Evolutionary conservation across 2,888 invertebrate species (phyloP).

Genomic region (Timandra comae): DNA sequence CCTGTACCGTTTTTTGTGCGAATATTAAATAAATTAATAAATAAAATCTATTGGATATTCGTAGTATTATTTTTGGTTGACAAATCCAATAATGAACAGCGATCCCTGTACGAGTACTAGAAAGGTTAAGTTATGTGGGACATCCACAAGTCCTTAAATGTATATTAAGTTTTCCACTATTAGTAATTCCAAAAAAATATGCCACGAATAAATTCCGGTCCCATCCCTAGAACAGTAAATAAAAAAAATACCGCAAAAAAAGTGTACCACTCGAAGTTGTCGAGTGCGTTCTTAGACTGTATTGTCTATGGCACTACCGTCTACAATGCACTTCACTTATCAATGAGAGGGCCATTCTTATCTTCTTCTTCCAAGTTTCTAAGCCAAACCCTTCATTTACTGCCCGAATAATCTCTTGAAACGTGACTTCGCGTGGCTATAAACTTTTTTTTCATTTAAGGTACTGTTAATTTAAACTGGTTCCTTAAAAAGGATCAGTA

Average conservation of each 20-base stretch:
- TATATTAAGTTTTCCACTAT: too few relatives aligned
- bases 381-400: conserved; percentile 9
- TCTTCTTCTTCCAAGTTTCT: conserved; percentile 20
- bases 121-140: too few relatives aligned
- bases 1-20: too few relatives aligned
- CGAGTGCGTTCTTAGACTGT: conserved; percentile 40
- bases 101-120: too few relatives aligned
- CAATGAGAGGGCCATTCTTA: conserved; percentile 36
- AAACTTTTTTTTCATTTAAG: conserved; percentile 22
- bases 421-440: conserved; percentile 24
- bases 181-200: conserved; percentile 1
- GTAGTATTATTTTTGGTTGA: too few relatives aligned
- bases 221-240: conserved; percentile 10
- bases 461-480: conserved; percentile 25
- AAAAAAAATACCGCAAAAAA: conserved; percentile 42
- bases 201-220: neutral
- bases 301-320: conserved; percentile 44
- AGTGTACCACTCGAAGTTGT: conserved; percentile 54
- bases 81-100: too few relatives aligned
- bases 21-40: too few relatives aligned
- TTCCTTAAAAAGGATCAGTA: conserved; percentile 21
- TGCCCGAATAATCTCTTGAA: conserved; percentile 14
- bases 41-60: too few relatives aligned
- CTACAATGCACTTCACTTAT: conserved; percentile 36
- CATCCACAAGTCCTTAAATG: too few relatives aligned